Evolutionary conservation across 2,888 invertebrate species (phyloP), one percentile per base, ranked within the genome.

Genomic region (Cheilosia impressa): DNA sequence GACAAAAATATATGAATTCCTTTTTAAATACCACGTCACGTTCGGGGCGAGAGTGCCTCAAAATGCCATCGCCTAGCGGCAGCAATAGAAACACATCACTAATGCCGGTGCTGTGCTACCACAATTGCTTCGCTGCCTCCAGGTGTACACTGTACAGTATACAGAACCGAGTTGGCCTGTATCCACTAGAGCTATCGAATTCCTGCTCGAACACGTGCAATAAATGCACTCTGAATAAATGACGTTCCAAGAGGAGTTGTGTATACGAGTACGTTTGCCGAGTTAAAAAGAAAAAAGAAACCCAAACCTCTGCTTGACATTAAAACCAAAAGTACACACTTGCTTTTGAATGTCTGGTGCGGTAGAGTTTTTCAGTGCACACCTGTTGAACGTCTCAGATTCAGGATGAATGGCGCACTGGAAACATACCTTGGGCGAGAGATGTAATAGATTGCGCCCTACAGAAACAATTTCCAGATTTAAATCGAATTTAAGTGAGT

Each of bases 151-250:
- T 75, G 78, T 47, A 47, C 47, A 47, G 17, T 19, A 9, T 31
- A 17, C 47, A 66, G 22, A 22, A 34, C 55, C 13, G 17, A 19
- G 53, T 63, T 53, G 45, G 43, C 7, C 27, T 19, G 22, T 45
- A 15, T 24, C 7, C 43, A 34, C 15, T 22, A 19, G 15, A 24
- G 57, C 71, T 82, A 69, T 82, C 55, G 38, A 84, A 75, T 84
- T 84, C 83, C 75, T 24, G 38, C 38, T 38, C 45, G 65, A 75
- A 69, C 83, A 84, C 83, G 83, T 83, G 83, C 83, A 73, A 50
- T 43, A 63, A 73, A 68, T 79, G 73, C 78, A 73, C 66, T 72
- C 31, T 34, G 58, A 50, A 58, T 63, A 52, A 63, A 38, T 13
- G 38, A 4, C 38, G 38, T 65, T 52, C 58, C 47, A 22, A 63